These are phyloP conservation scores for Cinclus mexicanus DNA, from an alignment of 2,113 vertebrate genomes.

Conservation along the genomic window DNA sequence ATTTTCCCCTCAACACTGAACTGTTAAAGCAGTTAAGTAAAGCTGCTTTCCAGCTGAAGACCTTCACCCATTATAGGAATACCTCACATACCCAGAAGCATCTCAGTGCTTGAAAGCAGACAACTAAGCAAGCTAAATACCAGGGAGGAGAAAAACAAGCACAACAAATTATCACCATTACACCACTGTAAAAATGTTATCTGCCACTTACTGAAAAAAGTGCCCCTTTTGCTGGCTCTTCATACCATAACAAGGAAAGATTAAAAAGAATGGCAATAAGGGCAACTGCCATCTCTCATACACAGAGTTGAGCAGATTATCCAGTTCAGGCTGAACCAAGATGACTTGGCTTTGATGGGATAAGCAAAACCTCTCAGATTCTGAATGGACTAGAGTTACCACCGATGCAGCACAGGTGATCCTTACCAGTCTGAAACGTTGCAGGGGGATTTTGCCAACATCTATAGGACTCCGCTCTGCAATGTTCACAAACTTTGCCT, in stretches of 20 bases:
- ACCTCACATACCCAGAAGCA: neutral
- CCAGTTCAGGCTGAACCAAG: neutral
- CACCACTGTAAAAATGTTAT: neutral
- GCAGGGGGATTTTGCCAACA: slow-evolving; percentile 90
- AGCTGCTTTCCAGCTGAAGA: neutral
- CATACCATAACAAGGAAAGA: neutral
- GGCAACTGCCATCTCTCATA: neutral
- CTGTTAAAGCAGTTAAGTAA: neutral
- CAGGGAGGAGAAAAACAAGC: neutral
- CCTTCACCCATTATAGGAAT: neutral
- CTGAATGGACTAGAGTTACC: neutral
- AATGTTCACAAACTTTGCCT: slow-evolving; percentile 94
- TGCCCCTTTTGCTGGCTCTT: neutral
- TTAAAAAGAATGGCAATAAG: neutral
- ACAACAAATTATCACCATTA: neutral
- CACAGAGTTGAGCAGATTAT: neutral
- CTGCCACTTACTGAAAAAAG: neutral
- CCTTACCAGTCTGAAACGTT: slow-evolving; percentile 92
- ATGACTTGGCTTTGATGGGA: neutral
- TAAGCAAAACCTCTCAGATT: neutral
- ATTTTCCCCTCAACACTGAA: neutral
- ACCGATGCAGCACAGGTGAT: neutral
- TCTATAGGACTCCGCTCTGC: slow-evolving; percentile 91
- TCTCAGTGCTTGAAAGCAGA: neutral
- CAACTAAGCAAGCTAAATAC: neutral